Evolutionary conservation across 92 coral and sea anemone species (phyloP), one percentile per base, ranked within the genome.

Genomic region (Scolanthus callimorphus): DNA sequence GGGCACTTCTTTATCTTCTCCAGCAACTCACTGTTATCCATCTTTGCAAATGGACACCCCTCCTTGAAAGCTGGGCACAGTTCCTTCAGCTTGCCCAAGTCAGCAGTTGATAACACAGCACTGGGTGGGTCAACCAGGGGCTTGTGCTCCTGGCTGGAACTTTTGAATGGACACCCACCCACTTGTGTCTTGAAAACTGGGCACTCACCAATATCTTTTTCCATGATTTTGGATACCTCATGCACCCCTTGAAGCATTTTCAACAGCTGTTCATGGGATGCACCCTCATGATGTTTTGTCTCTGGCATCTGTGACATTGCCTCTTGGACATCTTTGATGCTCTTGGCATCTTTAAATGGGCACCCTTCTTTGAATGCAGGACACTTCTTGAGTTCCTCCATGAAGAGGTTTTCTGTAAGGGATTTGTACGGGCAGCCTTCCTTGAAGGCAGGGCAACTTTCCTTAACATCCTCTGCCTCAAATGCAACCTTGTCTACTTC

Each of bases 11-110:
- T 79, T 74, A 77, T 74, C 59, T 84, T 91, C 49, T 82, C 77
- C 19, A 79, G 44, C 11, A 80, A 71, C 15, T 49, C 80, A 50
- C 87, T 83, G 25, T 83, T 79, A n/a, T 73, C 85, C 55, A 64
- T 53, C 64, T 79, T 79, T 29, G 88, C 81, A 62, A 83, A 88
- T 30, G 97, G 97, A 48, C 97, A 91, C 3, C 97, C 97, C 50
- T 87, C 89, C 39, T 81, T 79, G 58, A 91, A 91, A 4, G 95
- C 97, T 28, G 97, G 97, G 54, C 96, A 91, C 39, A 84, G 63
- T 6, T 91, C 91, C 55, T 88, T 83, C 59, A 91, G 72, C 43
- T 73, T 62, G 29, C 73, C 76, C 49, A 89, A 68, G 49, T 91
- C 80, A 12, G 78, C 62, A 12, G 78, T 75, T 45, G 80, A 77